A percentile compares a stretch with the other conserved stretches of the same genome.
Evolutionary conservation across 2,113 vertebrate species (phyloP).

Genomic region (Dipodomys spectabilis): DNA sequence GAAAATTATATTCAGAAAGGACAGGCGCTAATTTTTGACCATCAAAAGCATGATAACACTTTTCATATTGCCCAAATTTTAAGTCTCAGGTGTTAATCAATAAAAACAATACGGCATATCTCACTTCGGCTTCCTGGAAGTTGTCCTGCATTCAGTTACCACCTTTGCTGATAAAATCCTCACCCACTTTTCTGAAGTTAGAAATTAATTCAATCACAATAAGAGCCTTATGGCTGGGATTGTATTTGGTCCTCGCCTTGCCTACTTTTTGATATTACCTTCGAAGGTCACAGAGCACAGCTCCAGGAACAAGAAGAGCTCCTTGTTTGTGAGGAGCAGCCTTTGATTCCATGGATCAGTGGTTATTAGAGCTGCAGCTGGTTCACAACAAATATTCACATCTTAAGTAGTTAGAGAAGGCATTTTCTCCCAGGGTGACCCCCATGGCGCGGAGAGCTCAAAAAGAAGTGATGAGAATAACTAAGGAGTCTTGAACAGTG

Average conservation of each 20-base stretch:
- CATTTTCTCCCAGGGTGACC: constrained; percentile 35
- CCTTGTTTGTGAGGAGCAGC: constrained; percentile 39
- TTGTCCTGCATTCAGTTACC: constrained; percentile 58
- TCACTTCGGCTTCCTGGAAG: constrained; percentile 67
- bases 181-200: constrained; percentile 70
- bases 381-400: constrained; percentile 51
- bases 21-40: constrained; percentile 74
- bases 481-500: constrained; percentile 11
- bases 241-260: constrained; percentile 5
- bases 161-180: constrained; percentile 52
- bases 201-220: constrained; percentile 57
- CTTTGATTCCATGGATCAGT: constrained; percentile 68
- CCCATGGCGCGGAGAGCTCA: not conserved
- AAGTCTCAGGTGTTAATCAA: constrained; percentile 76
- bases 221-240: constrained; percentile 54
- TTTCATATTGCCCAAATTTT: constrained; percentile 65
- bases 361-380: constrained; percentile 61
- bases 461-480: not conserved
- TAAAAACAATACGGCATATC: constrained; percentile 64
- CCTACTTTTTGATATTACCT: not conserved
- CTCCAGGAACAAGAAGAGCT: constrained; percentile 42
- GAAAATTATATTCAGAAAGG: constrained; percentile 70
- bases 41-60: constrained; percentile 64
- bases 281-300: constrained; percentile 22
- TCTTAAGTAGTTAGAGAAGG: constrained; percentile 41